Evolutionary conservation across 2,113 vertebrate species (phyloP).

Genomic region (Peromyscus californicus): DNA sequence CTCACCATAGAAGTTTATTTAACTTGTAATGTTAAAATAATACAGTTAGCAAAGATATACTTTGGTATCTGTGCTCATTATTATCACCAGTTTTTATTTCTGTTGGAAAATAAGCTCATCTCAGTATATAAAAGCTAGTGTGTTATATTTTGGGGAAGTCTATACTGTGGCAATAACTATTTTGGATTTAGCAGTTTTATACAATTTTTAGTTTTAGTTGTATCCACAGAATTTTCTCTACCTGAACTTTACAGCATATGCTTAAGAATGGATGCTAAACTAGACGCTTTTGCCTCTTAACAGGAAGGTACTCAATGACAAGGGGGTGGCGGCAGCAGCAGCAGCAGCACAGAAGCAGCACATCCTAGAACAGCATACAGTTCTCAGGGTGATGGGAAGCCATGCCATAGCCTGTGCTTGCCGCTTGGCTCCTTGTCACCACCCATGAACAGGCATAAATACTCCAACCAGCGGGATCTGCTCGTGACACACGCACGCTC

Average conservation of each 20-base stretch:
- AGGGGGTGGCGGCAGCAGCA: background rate
- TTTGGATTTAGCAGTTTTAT: constrained; percentile 25
- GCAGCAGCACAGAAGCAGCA: background rate
- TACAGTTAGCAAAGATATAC: background rate
- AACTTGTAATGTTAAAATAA: background rate
- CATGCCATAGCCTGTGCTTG: background rate
- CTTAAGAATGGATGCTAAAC: constrained; percentile 55
- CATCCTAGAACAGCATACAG: constrained; percentile 11
- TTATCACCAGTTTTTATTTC: background rate
- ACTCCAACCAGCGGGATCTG: constrained; percentile 27
- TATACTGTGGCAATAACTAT: constrained; percentile 23
- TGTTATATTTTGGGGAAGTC: background rate
- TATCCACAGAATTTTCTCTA: constrained; percentile 30
- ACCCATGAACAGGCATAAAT: background rate
- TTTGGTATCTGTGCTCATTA: constrained; percentile 47
- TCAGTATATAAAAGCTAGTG: constrained; percentile 40
- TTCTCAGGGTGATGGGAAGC: background rate
- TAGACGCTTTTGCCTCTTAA: constrained; percentile 31
- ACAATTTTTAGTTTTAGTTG: constrained; percentile 38
- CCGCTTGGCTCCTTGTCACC: background rate
- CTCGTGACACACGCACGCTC: background rate
- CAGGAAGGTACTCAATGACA: background rate
- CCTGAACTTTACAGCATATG: background rate
- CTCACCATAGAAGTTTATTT: background rate
- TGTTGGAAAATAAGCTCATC: background rate